Conservation (phyloP, 2,113 vertebrate genomes). For the Aptenodytes patagonicus region DNA sequence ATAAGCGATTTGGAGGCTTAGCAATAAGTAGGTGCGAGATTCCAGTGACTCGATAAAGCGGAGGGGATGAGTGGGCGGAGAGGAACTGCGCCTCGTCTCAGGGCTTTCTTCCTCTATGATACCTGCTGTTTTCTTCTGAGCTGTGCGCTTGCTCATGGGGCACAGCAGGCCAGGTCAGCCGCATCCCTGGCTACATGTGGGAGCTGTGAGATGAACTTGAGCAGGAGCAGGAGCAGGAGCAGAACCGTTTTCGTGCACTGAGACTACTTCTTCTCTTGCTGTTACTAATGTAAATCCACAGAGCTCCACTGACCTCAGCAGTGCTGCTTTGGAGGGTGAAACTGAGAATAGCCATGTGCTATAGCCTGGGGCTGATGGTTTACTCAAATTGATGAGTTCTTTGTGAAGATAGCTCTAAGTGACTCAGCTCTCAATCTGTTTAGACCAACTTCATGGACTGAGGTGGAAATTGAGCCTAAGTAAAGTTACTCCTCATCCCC, state of each 20-base stretch:
- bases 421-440: slow-evolving; percentile 35
- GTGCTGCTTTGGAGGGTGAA: background rate
- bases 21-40: background rate
- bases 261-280: background rate
- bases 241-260: background rate
- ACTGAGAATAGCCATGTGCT: background rate
- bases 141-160: fast-evolving
- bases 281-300: background rate
- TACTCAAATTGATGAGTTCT: slow-evolving; percentile 9
- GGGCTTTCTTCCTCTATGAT: background rate
- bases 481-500: background rate
- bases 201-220: background rate
- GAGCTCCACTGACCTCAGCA: background rate
- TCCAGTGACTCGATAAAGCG: background rate
- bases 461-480: background rate
- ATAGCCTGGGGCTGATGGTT: background rate
- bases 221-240: background rate
- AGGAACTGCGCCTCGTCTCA: background rate
- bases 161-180: background rate
- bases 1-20: background rate
- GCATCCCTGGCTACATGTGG: background rate
- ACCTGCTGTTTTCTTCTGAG: background rate
- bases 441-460: background rate
- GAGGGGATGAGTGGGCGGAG: background rate
- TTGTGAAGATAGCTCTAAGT: slow-evolving; percentile 16